Percentiles rank a stretch among this genome's conserved stretches.
Conservation (phyloP, 1,140 invertebrate genomes). For the Calliphora vicina region DNA sequence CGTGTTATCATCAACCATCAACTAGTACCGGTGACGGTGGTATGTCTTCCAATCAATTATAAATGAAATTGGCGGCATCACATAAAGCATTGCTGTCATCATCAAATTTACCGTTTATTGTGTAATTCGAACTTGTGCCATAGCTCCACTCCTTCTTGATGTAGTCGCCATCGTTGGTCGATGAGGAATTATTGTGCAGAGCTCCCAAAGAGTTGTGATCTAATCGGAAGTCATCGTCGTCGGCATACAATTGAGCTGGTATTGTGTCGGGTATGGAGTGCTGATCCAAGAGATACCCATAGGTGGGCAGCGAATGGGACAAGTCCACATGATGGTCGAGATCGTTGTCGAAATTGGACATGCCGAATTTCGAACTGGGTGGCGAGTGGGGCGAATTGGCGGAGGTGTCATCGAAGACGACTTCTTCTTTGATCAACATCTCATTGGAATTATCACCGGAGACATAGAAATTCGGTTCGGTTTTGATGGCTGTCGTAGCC, state of each 20-base stretch:
- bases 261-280: conserved; percentile 62
- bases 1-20: conserved; percentile 4
- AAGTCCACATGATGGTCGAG: conserved; percentile 58
- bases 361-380: conserved; percentile 60
- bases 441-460: conserved; percentile 61
- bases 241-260: conserved; percentile 59
- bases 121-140: conserved; percentile 55
- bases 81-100: conserved; percentile 61
- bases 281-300: conserved; percentile 59
- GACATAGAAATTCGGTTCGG: conserved; percentile 60
- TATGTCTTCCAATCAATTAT: conserved; percentile 49
- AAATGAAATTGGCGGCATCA: conserved; percentile 61
- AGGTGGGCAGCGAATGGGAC: conserved; percentile 56
- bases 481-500: conserved; percentile 60
- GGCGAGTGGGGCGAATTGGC: conserved; percentile 53
- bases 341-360: conserved; percentile 59
- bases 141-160: conserved; percentile 63
- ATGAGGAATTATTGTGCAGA: conserved; percentile 56
- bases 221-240: conserved; percentile 59
- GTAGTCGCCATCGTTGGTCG: conserved; percentile 59
- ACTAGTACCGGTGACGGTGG: conserved; percentile 29
- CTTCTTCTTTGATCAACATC: conserved; percentile 61
- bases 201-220: conserved; percentile 59
- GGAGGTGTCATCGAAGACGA: conserved; percentile 58
- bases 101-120: conserved; percentile 61